Percentiles rank a stretch among this genome's conserved stretches.
These are phyloP conservation scores for Urocyon cinereoargenteus DNA, from an alignment of 2,797 vertebrate genomes.

Conservation along the genomic window DNA sequence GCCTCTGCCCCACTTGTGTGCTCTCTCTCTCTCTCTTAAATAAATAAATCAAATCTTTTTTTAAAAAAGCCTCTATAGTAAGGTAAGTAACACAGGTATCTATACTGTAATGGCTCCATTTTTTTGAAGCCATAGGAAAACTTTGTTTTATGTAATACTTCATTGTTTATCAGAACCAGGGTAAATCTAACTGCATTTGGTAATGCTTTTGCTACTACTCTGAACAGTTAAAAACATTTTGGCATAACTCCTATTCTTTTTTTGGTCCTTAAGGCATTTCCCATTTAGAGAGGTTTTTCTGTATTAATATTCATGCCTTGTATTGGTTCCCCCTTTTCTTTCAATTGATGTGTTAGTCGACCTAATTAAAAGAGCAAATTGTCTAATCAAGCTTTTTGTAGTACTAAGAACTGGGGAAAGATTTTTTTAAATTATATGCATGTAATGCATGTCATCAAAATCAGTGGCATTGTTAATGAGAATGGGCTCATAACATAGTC, in stretches of 20 bases:
- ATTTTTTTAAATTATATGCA: constrained; percentile 73
- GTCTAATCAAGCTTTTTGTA: constrained; percentile 73
- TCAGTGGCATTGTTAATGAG: constrained; percentile 68
- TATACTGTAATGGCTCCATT: background rate
- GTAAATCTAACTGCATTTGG: constrained; percentile 8
- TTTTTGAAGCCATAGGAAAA: constrained; percentile 16
- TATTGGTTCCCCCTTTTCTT: constrained; percentile 59
- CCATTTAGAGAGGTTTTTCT: constrained; percentile 67
- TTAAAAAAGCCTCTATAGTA: background rate
- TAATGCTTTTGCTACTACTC: constrained; percentile 66
- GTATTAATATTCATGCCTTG: constrained; percentile 73
- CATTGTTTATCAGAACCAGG: constrained; percentile 45
- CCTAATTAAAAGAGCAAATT: constrained; percentile 74
- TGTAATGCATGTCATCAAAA: constrained; percentile 71
- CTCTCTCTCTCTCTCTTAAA: background rate
- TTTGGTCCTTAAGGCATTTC: constrained; percentile 64
- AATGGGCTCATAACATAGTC: constrained; percentile 59
- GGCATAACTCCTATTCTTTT: constrained; percentile 58
- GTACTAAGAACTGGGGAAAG: constrained; percentile 63
- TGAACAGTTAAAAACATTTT: constrained; percentile 71
- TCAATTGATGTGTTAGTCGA: constrained; percentile 72
- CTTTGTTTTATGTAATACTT: constrained; percentile 21
- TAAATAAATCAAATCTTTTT: background rate
- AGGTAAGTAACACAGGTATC: background rate
- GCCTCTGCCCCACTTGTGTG: background rate